Evolutionary conservation across 2,888 invertebrate genomes (phyloP).

Genomic region (Bruchidius siliquastri): DNA sequence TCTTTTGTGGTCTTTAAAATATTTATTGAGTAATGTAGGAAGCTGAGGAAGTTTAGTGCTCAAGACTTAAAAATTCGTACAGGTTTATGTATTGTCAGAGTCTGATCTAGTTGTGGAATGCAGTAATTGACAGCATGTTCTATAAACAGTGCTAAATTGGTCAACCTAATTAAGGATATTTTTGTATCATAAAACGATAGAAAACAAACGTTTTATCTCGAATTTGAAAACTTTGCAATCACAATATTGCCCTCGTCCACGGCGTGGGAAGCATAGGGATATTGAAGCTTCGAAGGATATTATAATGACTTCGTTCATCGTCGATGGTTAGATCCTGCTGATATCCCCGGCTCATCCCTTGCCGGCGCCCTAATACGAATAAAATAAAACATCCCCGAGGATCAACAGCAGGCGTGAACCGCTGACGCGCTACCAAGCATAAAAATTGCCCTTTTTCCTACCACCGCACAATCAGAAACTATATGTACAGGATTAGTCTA

Average conservation of each 20-base stretch:
- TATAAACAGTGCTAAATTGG: no score
- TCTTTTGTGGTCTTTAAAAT: constrained; percentile 9
- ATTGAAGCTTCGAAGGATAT: not conserved
- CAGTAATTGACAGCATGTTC: no score
- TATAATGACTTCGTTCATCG: not conserved
- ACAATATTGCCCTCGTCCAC: not conserved
- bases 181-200: no score
- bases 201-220: no score
- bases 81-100: no score
- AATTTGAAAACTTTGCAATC: not conserved
- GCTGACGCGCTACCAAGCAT: constrained; percentile 31
- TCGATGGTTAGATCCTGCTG: not conserved
- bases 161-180: no score
- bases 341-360: not conserved
- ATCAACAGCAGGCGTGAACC: not conserved
- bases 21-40: constrained; percentile 7
- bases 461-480: constrained; percentile 29
- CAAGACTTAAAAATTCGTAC: no score
- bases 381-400: not conserved
- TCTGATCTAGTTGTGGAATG: no score
- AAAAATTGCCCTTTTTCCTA: constrained; percentile 42
- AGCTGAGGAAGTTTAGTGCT: not conserved
- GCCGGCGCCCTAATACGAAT: not conserved
- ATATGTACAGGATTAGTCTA: not conserved
- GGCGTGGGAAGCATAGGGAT: not conserved